Evolutionary conservation across 2,113 vertebrate species (phyloP), one percentile per base, ranked within the genome.

Genomic region (Vidua chalybeata): DNA sequence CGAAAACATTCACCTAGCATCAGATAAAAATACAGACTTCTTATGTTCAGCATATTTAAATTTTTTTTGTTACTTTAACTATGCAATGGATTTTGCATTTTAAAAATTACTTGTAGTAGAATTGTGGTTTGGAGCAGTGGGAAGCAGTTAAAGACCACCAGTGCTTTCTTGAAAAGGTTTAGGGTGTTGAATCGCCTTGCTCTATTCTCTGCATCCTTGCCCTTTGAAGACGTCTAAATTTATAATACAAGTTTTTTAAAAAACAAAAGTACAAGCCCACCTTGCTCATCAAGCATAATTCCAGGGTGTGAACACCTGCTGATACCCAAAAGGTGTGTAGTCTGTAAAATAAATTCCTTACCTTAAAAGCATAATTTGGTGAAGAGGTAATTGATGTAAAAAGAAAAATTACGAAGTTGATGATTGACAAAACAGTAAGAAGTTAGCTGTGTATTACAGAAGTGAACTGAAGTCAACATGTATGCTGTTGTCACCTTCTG

Each of bases 121-220:
- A n/a, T 51, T 18, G 24, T 56, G 39, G 13, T 75, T 43, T 72
- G 45, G 43, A 85, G 30, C 33, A 54, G 6, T 43, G 46, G 8
- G 63, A 37, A 68, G 16, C 16, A 10, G 45, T 64, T 75, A 30
- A 64, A 72, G 30, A 56, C 26, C 26, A 24, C 2, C 6, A 33
- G 26, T 66, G 48, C 8, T 21, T 51, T 67, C 30, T 75, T 90
- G n/a, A 35, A 63, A 78, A 71, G 33, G 7, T 67, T 78, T 51
- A 56, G 19, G 4, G 13, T 66, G 15, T 45, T 67, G 58, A 35
- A 43, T 77, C 1, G 0, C 4, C 6, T 58, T 16, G 31, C 5
- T 82, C 23, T 68, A 1, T 48, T 51, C 16, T 21, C n/a, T 1
- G 0, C 4, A 16, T 54, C 7, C 15, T 6, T 55, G 24, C 20